phyloP scores from a whole-genome alignment of 2,113 vertebrate species.

The Tetrao urogallus region DNA sequence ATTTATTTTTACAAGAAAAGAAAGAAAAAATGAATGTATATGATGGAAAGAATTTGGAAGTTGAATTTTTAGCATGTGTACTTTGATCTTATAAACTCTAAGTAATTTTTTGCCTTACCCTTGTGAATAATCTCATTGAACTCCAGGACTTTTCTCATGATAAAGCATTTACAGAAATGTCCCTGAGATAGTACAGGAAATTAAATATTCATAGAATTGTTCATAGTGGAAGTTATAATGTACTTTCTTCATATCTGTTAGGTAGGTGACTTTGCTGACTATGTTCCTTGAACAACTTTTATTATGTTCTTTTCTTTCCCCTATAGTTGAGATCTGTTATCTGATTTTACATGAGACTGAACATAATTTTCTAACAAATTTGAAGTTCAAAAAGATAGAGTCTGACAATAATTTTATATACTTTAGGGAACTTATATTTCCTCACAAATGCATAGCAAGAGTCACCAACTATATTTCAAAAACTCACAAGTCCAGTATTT shows the following conservation, averaged over 20 bases:
- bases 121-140: constrained; percentile 53
- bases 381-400: neutral
- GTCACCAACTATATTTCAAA: neutral
- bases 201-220: constrained; percentile 61
- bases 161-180: constrained; percentile 36
- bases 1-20: neutral
- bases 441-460: neutral
- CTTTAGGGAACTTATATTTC: neutral
- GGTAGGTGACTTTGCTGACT: constrained; percentile 34
- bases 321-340: neutral
- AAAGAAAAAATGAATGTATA: neutral
- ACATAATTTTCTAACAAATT: neutral
- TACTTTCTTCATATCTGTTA: constrained; percentile 39
- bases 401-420: neutral
- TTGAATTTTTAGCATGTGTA: neutral
- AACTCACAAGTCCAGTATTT: neutral
- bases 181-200: constrained; percentile 45
- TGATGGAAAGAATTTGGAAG: constrained; percentile 49
- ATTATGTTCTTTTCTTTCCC: neutral
- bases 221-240: constrained; percentile 19
- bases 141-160: constrained; percentile 21
- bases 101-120: constrained; percentile 6
- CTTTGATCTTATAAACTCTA: constrained; percentile 24
- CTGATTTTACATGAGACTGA: neutral
- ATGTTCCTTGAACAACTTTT: neutral